Base-by-base conservation (phyloP, 2,113 vertebrate species). In the Coryphaenoides rupestris region DNA sequence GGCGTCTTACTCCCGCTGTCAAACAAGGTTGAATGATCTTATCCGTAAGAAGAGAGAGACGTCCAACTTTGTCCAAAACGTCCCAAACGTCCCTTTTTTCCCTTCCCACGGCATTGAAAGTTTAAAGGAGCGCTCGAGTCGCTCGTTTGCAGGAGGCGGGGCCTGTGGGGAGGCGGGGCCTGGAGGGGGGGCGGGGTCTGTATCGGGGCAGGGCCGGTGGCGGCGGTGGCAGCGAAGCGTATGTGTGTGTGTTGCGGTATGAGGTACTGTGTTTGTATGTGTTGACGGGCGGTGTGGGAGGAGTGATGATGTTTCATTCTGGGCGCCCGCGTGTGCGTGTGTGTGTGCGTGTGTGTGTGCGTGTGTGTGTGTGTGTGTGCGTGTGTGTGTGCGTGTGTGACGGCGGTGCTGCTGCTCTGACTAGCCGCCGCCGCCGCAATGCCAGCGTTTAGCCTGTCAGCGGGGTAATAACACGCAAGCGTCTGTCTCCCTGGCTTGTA, bases 21-120 rank as follows among this genome's bases (percentile, higher is more conserved):
- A 81, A 81, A 79, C 77, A 78, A 67, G 19, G 2, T n/a, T 84
- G 82, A 78, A 3, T 17, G 74, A 80, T 79, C 75, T 75, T n/a
- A n/a, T n/a, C n/a, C n/a, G n/a, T n/a, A n/a, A n/a, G n/a, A n/a
- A n/a, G n/a, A n/a, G n/a, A n/a, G n/a, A n/a, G n/a, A n/a, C n/a
- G n/a, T n/a, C n/a, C n/a, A n/a, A n/a, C n/a, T 28, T 69, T 60
- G 64, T 58, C 49, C n/a, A n/a, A 40, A 78, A 69, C 60, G 3
- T 54, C 63, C n/a, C 22, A 16, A 52, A 28, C 49, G 57, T 70
- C 56, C 14, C 55, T 67, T 70, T 73, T 54, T 69, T 55, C n/a
- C n/a, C n/a, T n/a, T n/a, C n/a, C n/a, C n/a, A n/a, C n/a, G n/a
- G n/a, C n/a, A n/a, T n/a, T n/a, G n/a, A n/a, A n/a, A n/a, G n/a